Evolutionary conservation across 2,888 invertebrate species (phyloP), one percentile per base, ranked within the genome.

Genomic region (Gymnoscelis rufifasciata): DNA sequence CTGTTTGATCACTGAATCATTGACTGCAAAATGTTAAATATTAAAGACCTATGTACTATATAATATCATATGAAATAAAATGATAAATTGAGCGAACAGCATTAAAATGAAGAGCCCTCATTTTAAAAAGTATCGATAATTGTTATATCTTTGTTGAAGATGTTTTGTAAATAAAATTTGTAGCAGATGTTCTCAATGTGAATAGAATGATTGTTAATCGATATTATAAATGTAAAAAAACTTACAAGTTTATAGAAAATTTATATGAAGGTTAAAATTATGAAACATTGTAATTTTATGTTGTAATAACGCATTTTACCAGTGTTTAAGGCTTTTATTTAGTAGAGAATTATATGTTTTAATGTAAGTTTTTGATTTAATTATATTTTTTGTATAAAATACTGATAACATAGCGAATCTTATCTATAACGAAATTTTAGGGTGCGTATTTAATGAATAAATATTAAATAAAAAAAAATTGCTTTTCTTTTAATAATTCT

Each of bases 101-200:
- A 78, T 62, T 43, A 44, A 68, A 78, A 82, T 83, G 84, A 78
- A 52, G 87, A 86, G 87, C 87, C 87, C 86, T 76, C 84, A 82
- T 84, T 84, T 33, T 71, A 56, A 75, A 78, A 80, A 79, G 80
- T 81, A 78, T 72, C 66, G 54, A 19, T 29, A 28, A 15, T 14
- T 24, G 24, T 42, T 28, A 35, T 36, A 24, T 23, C 30, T 29
- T 14, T 19, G 26, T 28, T 27, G 45, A 36, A 8, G 35, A 38
- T 31, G 23, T 49, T 39, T 30, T 49, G 36, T 46, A 46, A 43
- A 47, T 46, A 36, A 45, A 14, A 39, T 15, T 6, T 4, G n/a
- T 35, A 23, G 19, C 15, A 19, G 23, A 35, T 19, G n/a, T 43
- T 43, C 28, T 43, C 19, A 41, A 35, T 51, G 52, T 56, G 51